These are phyloP conservation scores for Eupithecia inturbata DNA, from an alignment of 2,888 invertebrate genomes.

Conservation along the genomic window DNA sequence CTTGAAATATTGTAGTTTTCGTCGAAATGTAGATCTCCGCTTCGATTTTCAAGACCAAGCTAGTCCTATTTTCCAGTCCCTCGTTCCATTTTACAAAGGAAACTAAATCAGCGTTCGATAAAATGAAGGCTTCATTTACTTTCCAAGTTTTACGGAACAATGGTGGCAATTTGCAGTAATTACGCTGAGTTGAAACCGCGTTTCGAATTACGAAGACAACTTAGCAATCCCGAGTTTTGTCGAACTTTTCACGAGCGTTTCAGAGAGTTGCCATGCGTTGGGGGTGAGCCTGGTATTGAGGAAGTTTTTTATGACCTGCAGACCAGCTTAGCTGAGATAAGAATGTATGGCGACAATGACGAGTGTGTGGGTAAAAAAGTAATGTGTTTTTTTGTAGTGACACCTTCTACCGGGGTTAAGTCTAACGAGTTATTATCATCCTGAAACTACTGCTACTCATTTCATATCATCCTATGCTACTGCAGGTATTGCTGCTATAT, in stretches of 20 bases:
- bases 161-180: conserved; percentile 73
- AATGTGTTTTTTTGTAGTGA: not conserved
- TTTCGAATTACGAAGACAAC: conserved; percentile 49
- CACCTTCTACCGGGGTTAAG: too few species aligned
- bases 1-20: not conserved
- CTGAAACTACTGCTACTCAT: not conserved
- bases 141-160: conserved; percentile 55
- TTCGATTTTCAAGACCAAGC: not conserved
- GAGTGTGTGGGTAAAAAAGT: not conserved
- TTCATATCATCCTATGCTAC: not conserved
- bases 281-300: not conserved
- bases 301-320: not conserved
- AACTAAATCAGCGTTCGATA: conserved; percentile 31
- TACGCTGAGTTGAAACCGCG: conserved; percentile 55
- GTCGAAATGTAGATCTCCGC: not conserved
- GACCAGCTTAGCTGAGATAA: not conserved
- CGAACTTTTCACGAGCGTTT: conserved; percentile 28
- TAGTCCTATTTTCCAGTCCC: not conserved
- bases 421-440: not conserved
- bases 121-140: conserved; percentile 32
- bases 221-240: conserved; percentile 27
- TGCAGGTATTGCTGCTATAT: not conserved
- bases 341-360: not conserved
- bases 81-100: conserved; percentile 20
- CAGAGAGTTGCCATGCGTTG: conserved; percentile 7